These are phyloP conservation scores for Druceiella hillmani DNA, from an alignment of 2,888 invertebrate species.

Conservation along the genomic window DNA sequence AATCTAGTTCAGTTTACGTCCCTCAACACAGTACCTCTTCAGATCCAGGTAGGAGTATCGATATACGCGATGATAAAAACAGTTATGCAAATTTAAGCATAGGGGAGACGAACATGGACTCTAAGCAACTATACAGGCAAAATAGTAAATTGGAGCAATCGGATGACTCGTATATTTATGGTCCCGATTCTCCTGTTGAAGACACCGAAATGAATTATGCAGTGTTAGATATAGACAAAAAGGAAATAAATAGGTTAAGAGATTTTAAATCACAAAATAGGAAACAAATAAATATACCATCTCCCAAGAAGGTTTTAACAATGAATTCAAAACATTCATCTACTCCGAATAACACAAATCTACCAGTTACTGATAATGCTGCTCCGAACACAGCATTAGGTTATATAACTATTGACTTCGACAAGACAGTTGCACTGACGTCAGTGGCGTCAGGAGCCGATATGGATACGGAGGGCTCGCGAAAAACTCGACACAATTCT, in stretches of 20 bases:
- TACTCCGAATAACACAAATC: background rate
- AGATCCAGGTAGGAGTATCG: too few species aligned
- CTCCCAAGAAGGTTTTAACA: constrained; percentile 10
- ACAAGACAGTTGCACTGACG: constrained; percentile 85
- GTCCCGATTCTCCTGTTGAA: constrained; percentile 41
- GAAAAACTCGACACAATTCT: constrained; percentile 80
- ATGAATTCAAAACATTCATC: background rate
- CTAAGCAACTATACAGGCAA: too few species aligned
- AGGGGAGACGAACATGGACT: too few species aligned
- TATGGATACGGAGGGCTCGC: constrained; percentile 64
- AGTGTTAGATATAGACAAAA: constrained; percentile 68
- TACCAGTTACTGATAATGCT: too few species aligned
- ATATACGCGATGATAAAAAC: too few species aligned
- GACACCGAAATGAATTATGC: constrained; percentile 66
- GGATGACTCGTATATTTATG: too few species aligned
- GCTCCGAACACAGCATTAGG: constrained; percentile 41
- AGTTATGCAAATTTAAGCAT: too few species aligned
- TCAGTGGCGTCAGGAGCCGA: constrained; percentile 69
- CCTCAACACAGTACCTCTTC: too few species aligned
- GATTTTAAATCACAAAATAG: too few species aligned
- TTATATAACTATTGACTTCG: constrained; percentile 91
- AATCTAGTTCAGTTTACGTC: too few species aligned
- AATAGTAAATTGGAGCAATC: too few species aligned
- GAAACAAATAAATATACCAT: constrained; percentile 13
- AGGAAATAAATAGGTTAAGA: constrained; percentile 31